A percentile compares a stretch with the other conserved stretches of the same genome.
Evolutionary conservation across 2,888 invertebrate species (phyloP).

Genomic region (Parochlus steinenii): DNA sequence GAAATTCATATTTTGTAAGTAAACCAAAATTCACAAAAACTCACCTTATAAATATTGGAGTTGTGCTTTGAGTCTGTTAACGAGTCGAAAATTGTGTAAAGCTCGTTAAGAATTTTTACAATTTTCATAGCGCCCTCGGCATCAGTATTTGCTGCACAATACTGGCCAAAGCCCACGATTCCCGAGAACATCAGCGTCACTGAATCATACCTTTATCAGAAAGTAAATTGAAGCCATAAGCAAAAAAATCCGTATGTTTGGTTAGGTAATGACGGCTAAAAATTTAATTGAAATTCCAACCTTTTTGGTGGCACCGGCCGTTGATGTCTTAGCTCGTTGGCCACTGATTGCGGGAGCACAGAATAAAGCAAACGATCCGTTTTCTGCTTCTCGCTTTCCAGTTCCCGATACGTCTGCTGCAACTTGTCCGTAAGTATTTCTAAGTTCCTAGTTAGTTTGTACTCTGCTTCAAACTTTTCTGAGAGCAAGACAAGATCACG

Average conservation of each 20-base stretch:
- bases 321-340: slow-evolving; percentile 83
- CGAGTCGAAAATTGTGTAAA: slow-evolving; percentile 88
- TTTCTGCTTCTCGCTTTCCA: slow-evolving; percentile 89
- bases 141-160: slow-evolving; percentile 81
- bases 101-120: slow-evolving; percentile 79
- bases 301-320: slow-evolving; percentile 78
- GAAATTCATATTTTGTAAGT: not conserved
- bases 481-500: slow-evolving; percentile 88
- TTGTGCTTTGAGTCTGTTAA: slow-evolving; percentile 83
- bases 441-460: slow-evolving; percentile 83
- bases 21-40: slow-evolving; percentile 5
- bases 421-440: slow-evolving; percentile 88
- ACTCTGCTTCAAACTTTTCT: slow-evolving; percentile 93
- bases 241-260: not conserved
- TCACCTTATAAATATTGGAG: slow-evolving; percentile 88
- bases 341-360: slow-evolving; percentile 83
- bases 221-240: slow-evolving; percentile 5
- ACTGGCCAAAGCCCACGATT: slow-evolving; percentile 79
- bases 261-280: not conserved
- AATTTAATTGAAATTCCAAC: slow-evolving; percentile 33
- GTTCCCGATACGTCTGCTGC: slow-evolving; percentile 83
- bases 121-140: slow-evolving; percentile 92
- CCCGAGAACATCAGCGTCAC: slow-evolving; percentile 91
- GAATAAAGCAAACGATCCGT: slow-evolving; percentile 90
- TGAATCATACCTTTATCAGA: slow-evolving; percentile 53